Base-by-base conservation (phyloP, 2,888 invertebrate genomes). In the Drosophila pseudotakahashii region DNA sequence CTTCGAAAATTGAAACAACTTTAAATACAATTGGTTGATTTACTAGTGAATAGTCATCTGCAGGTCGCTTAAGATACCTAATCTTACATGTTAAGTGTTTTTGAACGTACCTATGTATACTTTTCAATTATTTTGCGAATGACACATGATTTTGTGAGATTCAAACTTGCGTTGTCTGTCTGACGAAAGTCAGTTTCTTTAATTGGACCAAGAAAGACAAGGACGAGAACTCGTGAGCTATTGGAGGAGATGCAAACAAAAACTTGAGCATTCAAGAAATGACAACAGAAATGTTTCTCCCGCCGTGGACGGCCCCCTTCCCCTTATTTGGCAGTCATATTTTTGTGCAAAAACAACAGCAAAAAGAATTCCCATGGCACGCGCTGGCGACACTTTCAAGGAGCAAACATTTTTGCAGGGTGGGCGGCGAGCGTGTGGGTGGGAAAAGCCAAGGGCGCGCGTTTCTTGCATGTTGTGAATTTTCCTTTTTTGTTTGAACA, bases 351-450 rank as follows among this genome's bases (percentile, higher is more conserved):
- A 30, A 61, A 66, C 58, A 77, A 74, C 26, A 53, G 66, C 62
- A 75, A 71, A 77, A 77, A 64, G 71, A 79, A 77, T 74, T 76
- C 73, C 74, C 78, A 57, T 85, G 86, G 82, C 88, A 85, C 83
- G 88, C 82, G 80, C 76, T 74, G 60, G 78, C 79, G 80, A 88
- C 88, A 85, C 88, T 85, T 85, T 50, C 51, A 74, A 85, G 86
- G 58, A 81, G 79, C 79, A 87, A 78, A 81, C 67, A 81, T 77
- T 69, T 55, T 76, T 52, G 39, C 47, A 16, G 48, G 41, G 30
- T 13, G 23, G 39, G 45, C 60, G 41, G 41, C 3, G 16, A 3
- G 44, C 11, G 44, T 13, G 16, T 26, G 26, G 62, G 14, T 50
- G 10, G 37, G 48, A 51, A 26, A 45, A 36, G 44, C 32, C 59